These are phyloP conservation scores for Porites australiensis DNA, from an alignment of 64 coral and sea anemone species.

Conservation along the genomic window DNA sequence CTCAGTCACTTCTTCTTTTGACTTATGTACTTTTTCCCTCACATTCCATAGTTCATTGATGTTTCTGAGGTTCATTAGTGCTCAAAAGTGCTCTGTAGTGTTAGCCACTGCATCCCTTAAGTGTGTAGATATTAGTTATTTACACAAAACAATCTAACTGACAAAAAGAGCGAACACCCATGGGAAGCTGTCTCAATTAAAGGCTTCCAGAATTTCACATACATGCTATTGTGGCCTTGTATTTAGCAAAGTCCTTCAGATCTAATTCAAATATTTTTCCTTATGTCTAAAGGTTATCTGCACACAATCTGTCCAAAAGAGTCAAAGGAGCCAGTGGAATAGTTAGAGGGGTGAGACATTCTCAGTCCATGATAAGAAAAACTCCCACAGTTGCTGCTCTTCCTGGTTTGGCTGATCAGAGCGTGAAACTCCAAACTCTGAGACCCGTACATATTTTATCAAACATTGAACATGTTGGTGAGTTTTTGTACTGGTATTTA, in stretches of 20 bases:
- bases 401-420: conserved; percentile 27
- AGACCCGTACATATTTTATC: conserved; percentile 47
- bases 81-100: too few relatives aligned
- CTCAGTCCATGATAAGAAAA: conserved; percentile 63
- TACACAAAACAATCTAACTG: too few relatives aligned
- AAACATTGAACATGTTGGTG: conserved; percentile 65
- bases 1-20: too few relatives aligned
- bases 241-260: neutral
- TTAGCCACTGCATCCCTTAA: too few relatives aligned
- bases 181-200: too few relatives aligned
- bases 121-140: too few relatives aligned
- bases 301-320: neutral
- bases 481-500: neutral
- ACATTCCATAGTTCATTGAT: too few relatives aligned
- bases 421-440: conserved; percentile 38
- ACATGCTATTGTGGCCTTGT: too few relatives aligned
- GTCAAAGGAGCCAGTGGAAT: neutral
- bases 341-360: conserved; percentile 17
- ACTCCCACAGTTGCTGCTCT: neutral
- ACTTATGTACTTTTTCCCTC: too few relatives aligned
- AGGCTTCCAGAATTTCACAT: too few relatives aligned
- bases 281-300: conserved; percentile 4
- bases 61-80: too few relatives aligned
- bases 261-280: neutral
- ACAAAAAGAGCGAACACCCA: too few relatives aligned